A percentile compares a stretch with the other conserved stretches of the same genome.
phyloP scores from a whole-genome alignment of 2,797 vertebrate species.

The Coregonus ussuriensis region DNA sequence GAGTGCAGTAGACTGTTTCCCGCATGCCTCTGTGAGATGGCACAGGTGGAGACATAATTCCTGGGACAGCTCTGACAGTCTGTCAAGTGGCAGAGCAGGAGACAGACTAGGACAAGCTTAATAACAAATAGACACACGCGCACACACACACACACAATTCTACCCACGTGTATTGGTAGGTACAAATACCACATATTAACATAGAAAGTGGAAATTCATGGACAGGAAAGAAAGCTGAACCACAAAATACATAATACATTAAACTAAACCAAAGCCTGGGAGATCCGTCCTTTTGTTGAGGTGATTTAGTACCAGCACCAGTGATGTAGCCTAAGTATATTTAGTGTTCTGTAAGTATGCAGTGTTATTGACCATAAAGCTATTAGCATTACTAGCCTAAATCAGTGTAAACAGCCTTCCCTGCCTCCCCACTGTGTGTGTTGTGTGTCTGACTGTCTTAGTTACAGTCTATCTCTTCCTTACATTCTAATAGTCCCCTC shows the following conservation, averaged over 20 bases:
- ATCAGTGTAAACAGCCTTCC: constrained; percentile 36
- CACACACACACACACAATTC: constrained; percentile 43
- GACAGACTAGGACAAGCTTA: constrained; percentile 8
- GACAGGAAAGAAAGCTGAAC: not conserved
- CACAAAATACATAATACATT: not conserved
- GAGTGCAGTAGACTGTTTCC: constrained; percentile 32
- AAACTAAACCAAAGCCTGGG: not conserved
- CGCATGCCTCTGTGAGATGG: constrained; percentile 54
- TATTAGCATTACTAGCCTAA: constrained; percentile 46
- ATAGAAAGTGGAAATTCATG: constrained; percentile 74
- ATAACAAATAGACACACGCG: not conserved
- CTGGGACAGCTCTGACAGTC: constrained; percentile 62
- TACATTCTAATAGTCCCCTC: constrained; percentile 48
- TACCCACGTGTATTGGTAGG: constrained; percentile 49
- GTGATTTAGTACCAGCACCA: constrained; percentile 51
- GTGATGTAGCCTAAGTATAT: constrained; percentile 45
- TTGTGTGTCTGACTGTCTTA: not conserved
- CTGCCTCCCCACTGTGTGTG: not conserved
- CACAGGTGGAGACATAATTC: constrained; percentile 71
- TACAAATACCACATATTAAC: constrained; percentile 75
- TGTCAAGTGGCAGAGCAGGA: constrained; percentile 55
- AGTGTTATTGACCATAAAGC: constrained; percentile 25
- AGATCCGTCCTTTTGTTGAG: constrained; percentile 16
- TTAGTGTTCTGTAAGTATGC: constrained; percentile 37
- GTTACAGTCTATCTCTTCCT: not conserved